Evolutionary conservation across 2,888 invertebrate species (phyloP), one percentile per base, ranked within the genome.

Genomic region (Drosophila anceps): DNA sequence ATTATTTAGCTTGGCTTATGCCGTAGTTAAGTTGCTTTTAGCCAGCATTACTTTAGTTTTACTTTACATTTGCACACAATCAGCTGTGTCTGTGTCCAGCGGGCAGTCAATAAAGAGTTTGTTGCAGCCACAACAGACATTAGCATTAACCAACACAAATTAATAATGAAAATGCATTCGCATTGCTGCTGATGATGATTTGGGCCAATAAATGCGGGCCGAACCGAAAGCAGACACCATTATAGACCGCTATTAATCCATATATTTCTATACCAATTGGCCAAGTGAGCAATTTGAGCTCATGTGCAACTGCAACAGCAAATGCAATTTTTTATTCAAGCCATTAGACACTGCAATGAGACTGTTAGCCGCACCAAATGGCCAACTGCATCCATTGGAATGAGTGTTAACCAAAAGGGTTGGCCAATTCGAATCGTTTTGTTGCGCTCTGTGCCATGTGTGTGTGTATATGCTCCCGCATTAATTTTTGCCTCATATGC

Each of bases 1-100:
- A 89, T 89, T 89, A 88, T 90, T 89, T 83, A 86, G 76, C 66
- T 70, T 79, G 76, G 73, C 48, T 39, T 82, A 78, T 69, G 64
- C 79, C 69, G 70, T 65, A 69, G 68, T 77, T 82, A 59, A 69
- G 65, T 67, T 84, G 64, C 55, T 33, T 73, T 76, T 67, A 76
- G 75, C 58, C 67, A 60, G 66, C 72, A 64, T 59, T 60, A 66
- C 62, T 73, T 50, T 66, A 31, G 53, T 12, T 39, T 39, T 39
- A 37, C 27, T 46, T 44, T 33, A 70, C 81, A 67, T 31, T 73
- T 69, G 68, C 77, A 76, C 81, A 83, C 81, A 81, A 83, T 86
- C 84, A 81, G 78, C 72, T 68, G 73, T 27, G 43, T 59, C 72
- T 63, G 43, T 61, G 76, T 75, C 84, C 82, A 90, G 87, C 79